Conservation (phyloP, 2,113 vertebrate species). For the Geococcyx californianus region DNA sequence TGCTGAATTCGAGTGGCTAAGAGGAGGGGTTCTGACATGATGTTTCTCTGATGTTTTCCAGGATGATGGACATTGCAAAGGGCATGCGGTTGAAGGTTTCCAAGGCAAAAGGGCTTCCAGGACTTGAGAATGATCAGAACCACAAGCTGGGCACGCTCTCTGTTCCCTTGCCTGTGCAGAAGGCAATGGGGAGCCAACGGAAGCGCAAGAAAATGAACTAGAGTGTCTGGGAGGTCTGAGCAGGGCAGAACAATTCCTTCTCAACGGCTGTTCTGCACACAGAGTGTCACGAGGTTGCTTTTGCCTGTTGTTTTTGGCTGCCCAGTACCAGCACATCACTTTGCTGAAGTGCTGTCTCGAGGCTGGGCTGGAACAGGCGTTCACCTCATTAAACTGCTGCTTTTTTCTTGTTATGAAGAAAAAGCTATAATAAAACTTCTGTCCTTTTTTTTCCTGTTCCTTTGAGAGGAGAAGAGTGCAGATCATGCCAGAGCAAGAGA, state of each 20-base stretch:
- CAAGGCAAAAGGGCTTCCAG: slow-evolving; percentile 53
- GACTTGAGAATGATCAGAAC: slow-evolving; percentile 31
- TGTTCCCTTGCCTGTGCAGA: slow-evolving; percentile 82
- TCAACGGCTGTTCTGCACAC: neutral
- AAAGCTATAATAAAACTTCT: neutral
- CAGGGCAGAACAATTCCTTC: no score
- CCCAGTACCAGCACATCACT: neutral
- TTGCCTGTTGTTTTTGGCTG: neutral
- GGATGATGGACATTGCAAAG: slow-evolving; percentile 86
- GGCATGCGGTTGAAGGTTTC: slow-evolving; percentile 86
- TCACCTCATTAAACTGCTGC: neutral
- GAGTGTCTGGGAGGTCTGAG: neutral
- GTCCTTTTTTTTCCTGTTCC: neutral
- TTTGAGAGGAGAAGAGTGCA: neutral
- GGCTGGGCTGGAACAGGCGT: neutral
- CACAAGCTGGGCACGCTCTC: slow-evolving; percentile 81
- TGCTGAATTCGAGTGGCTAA: neutral
- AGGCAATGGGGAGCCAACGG: slow-evolving; percentile 5
- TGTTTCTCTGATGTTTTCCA: slow-evolving; percentile 2
- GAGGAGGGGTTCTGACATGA: neutral
- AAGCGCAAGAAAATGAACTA: slow-evolving; percentile 82
- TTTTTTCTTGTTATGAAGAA: neutral
- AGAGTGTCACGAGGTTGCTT: neutral
- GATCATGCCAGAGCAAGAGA: neutral
- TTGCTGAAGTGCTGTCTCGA: neutral